These are phyloP conservation scores for Hydra vulgaris DNA, from an alignment of 30 jellyfish, hydroid and myxozoan species.

Conservation along the genomic window DNA sequence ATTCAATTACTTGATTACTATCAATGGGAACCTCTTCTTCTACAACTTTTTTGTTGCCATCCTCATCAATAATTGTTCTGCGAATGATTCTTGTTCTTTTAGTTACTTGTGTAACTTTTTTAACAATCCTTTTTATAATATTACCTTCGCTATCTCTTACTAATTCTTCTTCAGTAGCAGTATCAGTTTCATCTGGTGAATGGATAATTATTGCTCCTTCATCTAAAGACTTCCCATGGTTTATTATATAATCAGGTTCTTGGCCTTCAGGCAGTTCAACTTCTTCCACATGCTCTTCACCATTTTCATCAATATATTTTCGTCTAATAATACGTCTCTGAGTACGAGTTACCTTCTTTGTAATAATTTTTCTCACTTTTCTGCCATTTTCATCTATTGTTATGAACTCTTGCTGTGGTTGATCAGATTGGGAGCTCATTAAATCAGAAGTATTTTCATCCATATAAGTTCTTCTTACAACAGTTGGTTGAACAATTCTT, in stretches of 20 bases:
- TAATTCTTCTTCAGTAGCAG: conserved; percentile 70
- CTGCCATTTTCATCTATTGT: conserved; percentile 29
- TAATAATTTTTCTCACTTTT: conserved; percentile 21
- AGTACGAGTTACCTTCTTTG: conserved; percentile 53
- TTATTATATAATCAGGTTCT: conserved; percentile 17
- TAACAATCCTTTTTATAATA: conserved; percentile 51
- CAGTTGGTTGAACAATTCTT: conserved; percentile 23
- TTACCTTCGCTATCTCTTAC: conserved; percentile 61
- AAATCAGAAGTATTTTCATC: conserved; percentile 14
- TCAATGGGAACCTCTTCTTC: conserved; percentile 81
- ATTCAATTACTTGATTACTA: conserved; percentile 20
- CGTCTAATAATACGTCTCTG: conserved; percentile 53
- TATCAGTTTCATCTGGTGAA: conserved; percentile 52
- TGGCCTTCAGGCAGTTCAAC: conserved; percentile 53
- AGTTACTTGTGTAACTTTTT: conserved; percentile 58
- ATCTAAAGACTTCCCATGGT: conserved; percentile 16
- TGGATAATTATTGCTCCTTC: conserved; percentile 56
- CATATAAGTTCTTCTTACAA: conserved; percentile 24
- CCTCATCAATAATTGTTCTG: conserved; percentile 55
- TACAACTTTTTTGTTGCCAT: conserved; percentile 51
- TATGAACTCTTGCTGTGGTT: conserved; percentile 16
- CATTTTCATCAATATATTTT: conserved; percentile 61
- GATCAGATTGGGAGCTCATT: conserved; percentile 13
- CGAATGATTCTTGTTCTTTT: conserved; percentile 54
- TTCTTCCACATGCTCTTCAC: conserved; percentile 56